Percentiles rank a stretch among this genome's conserved stretches.
Conservation (phyloP, 2,797 vertebrate genomes). For the Craterocephalus amniculus region DNA sequence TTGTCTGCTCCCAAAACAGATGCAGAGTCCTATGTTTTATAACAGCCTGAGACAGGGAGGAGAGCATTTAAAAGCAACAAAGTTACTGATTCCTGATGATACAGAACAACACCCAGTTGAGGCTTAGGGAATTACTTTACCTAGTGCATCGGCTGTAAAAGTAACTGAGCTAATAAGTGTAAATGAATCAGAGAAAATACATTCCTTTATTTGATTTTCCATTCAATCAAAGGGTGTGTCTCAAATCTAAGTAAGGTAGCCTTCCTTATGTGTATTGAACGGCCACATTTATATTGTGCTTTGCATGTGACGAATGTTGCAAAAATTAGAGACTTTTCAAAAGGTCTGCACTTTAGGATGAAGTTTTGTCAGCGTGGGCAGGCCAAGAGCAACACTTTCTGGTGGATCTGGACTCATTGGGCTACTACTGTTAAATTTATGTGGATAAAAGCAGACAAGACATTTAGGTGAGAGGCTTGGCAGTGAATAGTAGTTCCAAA, state of each 20-base stretch:
- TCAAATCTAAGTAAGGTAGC: constrained; percentile 1
- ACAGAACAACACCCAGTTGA: neutral
- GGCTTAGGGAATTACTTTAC: neutral
- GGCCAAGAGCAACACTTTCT: no score
- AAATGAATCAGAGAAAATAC: neutral
- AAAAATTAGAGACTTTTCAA: neutral
- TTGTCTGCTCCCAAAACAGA: constrained; percentile 53
- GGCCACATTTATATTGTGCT: neutral
- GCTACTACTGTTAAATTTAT: neutral
- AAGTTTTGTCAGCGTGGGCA: no score
- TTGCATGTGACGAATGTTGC: no score
- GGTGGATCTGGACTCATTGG: neutral
- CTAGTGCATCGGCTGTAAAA: neutral
- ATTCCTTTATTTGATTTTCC: neutral
- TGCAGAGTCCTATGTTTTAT: constrained; percentile 38
- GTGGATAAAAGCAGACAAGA: neutral
- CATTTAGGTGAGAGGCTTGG: constrained; percentile 3
- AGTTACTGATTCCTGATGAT: neutral
- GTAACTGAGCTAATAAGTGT: neutral
- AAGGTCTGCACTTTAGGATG: no score
- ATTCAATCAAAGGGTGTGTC: neutral
- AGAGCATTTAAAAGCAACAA: constrained; percentile 10
- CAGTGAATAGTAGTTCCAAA: neutral
- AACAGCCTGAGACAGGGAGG: constrained; percentile 29
- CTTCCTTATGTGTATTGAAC: neutral